These are phyloP conservation scores for Cyprinodon brontotheroides DNA, from an alignment of 2,113 vertebrate species.

Conservation along the genomic window DNA sequence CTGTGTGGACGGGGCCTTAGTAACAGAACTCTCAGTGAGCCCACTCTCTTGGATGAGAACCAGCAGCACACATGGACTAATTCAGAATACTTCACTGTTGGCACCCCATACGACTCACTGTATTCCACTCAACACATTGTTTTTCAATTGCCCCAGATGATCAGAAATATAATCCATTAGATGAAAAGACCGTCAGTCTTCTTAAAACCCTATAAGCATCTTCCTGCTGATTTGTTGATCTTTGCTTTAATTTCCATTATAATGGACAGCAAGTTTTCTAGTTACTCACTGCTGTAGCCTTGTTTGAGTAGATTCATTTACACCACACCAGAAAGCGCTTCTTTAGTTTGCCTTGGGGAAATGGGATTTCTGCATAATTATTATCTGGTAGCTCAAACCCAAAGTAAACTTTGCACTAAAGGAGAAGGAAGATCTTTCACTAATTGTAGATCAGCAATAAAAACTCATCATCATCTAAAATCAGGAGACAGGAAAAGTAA, in stretches of 20 bases:
- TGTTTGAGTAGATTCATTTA: neutral
- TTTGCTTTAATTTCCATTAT: no score
- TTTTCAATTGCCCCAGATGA: neutral
- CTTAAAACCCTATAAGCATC: neutral
- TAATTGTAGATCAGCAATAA: constrained; percentile 4
- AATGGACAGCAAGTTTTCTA: neutral
- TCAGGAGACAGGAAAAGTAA: neutral
- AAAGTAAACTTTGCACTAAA: constrained; percentile 27
- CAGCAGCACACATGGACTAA: neutral
- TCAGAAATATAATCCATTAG: neutral
- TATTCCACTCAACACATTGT: neutral
- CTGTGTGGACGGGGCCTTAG: no score
- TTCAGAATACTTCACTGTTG: neutral
- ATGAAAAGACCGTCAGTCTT: neutral
- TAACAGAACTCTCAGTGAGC: neutral
- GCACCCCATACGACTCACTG: neutral
- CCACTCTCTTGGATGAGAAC: neutral
- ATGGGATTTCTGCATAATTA: constrained; percentile 45
- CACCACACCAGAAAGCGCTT: neutral
- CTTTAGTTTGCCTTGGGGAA: constrained; percentile 40
- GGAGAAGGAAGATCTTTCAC: constrained; percentile 19
- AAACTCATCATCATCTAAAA: constrained; percentile 16
- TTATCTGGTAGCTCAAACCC: constrained; percentile 33
- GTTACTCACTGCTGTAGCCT: no score
- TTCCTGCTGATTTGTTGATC: neutral